A percentile compares a stretch with the other conserved stretches of the same genome.
These are phyloP conservation scores for Aphaenogaster floridana DNA, from an alignment of 1,140 invertebrate genomes.

Conservation along the genomic window DNA sequence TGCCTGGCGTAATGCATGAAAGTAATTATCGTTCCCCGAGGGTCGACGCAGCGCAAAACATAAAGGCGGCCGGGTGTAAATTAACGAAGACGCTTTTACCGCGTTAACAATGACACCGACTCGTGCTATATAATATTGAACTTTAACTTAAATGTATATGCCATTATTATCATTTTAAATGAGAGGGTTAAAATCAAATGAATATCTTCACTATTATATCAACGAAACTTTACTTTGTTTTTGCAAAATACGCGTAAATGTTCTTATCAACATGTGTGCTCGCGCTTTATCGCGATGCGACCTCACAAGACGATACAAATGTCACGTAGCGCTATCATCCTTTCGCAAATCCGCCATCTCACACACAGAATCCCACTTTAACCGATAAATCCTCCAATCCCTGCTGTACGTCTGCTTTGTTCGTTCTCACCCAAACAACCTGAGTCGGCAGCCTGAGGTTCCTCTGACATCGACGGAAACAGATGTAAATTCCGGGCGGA, in stretches of 20 bases:
- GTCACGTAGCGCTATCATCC: constrained; percentile 27
- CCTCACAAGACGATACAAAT: neutral
- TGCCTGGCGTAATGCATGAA: neutral
- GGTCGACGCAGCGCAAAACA: neutral
- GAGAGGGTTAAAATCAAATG: neutral
- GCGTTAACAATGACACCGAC: neutral
- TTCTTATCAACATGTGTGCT: neutral
- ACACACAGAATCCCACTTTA: constrained; percentile 40
- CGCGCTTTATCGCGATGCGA: neutral
- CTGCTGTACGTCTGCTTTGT: constrained; percentile 39
- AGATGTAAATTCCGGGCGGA: constrained; percentile 46
- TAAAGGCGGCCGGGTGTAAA: constrained; percentile 21
- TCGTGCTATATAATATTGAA: neutral
- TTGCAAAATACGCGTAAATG: neutral
- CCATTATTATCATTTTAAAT: neutral
- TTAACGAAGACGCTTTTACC: constrained; percentile 17
- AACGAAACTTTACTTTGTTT: constrained; percentile 3
- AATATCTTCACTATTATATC: neutral
- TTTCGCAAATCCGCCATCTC: constrained; percentile 42
- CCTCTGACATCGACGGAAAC: constrained; percentile 52
- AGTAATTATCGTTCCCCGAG: constrained; percentile 1
- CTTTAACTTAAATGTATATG: too few relatives aligned
- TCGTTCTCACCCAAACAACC: constrained; percentile 8
- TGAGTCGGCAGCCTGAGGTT: constrained; percentile 20
- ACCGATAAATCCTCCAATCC: constrained; percentile 48